Conservation (phyloP, 2,888 invertebrate species). For the Atrina japonica region DNA sequence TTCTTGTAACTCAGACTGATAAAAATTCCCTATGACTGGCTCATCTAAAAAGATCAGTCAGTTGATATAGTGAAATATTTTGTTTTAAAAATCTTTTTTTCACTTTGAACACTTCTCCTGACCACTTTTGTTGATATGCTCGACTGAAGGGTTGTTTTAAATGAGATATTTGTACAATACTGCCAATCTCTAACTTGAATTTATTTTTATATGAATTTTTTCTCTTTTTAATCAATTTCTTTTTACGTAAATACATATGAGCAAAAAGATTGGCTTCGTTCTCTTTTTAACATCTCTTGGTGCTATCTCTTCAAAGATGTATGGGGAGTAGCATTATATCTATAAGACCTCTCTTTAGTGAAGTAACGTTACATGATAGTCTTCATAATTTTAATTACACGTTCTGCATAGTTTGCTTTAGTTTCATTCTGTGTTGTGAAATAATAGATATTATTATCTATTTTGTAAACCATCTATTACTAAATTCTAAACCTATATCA, state of each 20-base stretch:
- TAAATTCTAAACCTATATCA: slow-evolving; percentile 45
- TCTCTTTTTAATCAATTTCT: too few relatives aligned
- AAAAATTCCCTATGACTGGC: slow-evolving; percentile 14
- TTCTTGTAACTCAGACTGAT: slow-evolving; percentile 33
- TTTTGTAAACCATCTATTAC: slow-evolving; percentile 23
- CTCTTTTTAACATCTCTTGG: slow-evolving; percentile 39
- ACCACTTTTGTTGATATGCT: too few relatives aligned
- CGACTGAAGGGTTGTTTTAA: too few relatives aligned
- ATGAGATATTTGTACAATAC: slow-evolving; percentile 8
- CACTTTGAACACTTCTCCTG: too few relatives aligned
- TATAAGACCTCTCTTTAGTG: slow-evolving; percentile 28
- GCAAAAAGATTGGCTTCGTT: slow-evolving; percentile 46
- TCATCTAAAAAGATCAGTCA: slow-evolving; percentile 1
- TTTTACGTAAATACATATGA: slow-evolving; percentile 28
- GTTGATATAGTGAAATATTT: too few relatives aligned
- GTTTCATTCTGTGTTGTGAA: slow-evolving; percentile 29
- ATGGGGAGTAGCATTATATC: slow-evolving; percentile 44
- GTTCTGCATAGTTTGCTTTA: slow-evolving; percentile 34
- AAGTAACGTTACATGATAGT: slow-evolving; percentile 29
- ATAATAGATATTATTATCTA: slow-evolving; percentile 23
- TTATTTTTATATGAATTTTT: too few relatives aligned
- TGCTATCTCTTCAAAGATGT: slow-evolving; percentile 41
- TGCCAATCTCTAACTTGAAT: slow-evolving; percentile 6
- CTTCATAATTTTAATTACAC: slow-evolving; percentile 21
- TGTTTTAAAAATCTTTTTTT: too few relatives aligned